These are phyloP conservation scores for Megalopta genalis DNA, from an alignment of 1,140 invertebrate species.

Conservation along the genomic window DNA sequence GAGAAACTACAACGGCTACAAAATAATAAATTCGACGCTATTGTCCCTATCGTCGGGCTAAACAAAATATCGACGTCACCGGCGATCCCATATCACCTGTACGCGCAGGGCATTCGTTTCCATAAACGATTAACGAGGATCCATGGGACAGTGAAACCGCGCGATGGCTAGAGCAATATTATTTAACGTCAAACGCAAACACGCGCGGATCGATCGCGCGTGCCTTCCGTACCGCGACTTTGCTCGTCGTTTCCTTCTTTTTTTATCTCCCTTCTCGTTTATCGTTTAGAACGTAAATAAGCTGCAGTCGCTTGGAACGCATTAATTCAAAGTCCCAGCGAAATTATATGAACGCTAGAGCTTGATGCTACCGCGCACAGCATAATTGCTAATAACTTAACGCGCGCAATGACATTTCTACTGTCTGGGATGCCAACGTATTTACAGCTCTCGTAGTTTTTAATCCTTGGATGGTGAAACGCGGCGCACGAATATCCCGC, in stretches of 20 bases:
- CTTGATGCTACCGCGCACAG: background rate
- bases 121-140: slow-evolving; percentile 1
- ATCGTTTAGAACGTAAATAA: slow-evolving; percentile 5
- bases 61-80: background rate
- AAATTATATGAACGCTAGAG: background rate
- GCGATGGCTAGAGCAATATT: background rate
- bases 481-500: too few relatives aligned
- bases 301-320: background rate
- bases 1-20: background rate
- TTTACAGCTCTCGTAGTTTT: slow-evolving; percentile 4
- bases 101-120: background rate
- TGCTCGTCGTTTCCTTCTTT: background rate
- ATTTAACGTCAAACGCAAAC: slow-evolving; percentile 2
- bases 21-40: background rate
- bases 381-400: slow-evolving; percentile 22
- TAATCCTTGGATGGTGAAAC: background rate
- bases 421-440: background rate
- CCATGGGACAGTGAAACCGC: background rate
- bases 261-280: background rate
- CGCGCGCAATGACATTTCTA: slow-evolving; percentile 5
- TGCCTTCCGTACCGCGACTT: too few relatives aligned
- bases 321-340: background rate
- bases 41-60: background rate
- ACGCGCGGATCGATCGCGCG: background rate
- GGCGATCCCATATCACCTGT: background rate